Conservation (phyloP, 2,113 vertebrate species). For the Bostrychus sinensis region DNA sequence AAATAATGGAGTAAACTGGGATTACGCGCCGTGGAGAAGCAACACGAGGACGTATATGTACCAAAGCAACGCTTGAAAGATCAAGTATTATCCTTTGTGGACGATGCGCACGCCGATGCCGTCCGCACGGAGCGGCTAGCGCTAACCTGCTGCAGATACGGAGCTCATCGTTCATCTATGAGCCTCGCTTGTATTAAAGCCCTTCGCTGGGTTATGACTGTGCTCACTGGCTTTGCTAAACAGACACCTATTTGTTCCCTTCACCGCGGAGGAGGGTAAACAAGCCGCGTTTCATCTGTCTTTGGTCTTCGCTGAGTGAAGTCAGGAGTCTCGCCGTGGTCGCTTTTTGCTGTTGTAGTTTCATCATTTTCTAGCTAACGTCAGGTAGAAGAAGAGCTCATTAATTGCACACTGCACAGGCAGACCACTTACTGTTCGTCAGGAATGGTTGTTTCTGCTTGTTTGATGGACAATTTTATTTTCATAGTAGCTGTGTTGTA, state of each 20-base stretch:
- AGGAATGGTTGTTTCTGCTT: neutral
- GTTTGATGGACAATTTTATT: constrained; percentile 11
- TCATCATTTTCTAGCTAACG: constrained; percentile 55
- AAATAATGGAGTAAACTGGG: constrained; percentile 53
- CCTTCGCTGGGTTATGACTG: constrained; percentile 12
- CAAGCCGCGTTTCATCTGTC: constrained; percentile 23
- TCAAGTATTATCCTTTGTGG: constrained; percentile 23
- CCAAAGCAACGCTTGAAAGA: constrained; percentile 32
- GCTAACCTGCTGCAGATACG: constrained; percentile 74
- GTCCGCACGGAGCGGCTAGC: constrained; percentile 69
- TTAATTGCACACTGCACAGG: constrained; percentile 6
- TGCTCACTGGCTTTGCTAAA: constrained; percentile 21
- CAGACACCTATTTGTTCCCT: constrained; percentile 13
- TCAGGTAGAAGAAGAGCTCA: constrained; percentile 29
- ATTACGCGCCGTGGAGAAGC: constrained; percentile 39
- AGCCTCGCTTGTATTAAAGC: constrained; percentile 28
- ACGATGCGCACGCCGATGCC: constrained; percentile 57
- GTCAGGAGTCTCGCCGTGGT: constrained; percentile 43
- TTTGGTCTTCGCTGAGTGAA: constrained; percentile 34
- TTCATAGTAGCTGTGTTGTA: constrained; percentile 16
- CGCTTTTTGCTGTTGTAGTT: constrained; percentile 47
- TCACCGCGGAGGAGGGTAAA: constrained; percentile 22
- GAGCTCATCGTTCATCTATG: constrained; percentile 50
- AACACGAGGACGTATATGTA: constrained; percentile 51
- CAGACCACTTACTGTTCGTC: neutral